Percentiles rank a stretch among this genome's conserved stretches.
Evolutionary conservation across 2,113 vertebrate genomes (phyloP).

Genomic region (Centropus bengalensis): DNA sequence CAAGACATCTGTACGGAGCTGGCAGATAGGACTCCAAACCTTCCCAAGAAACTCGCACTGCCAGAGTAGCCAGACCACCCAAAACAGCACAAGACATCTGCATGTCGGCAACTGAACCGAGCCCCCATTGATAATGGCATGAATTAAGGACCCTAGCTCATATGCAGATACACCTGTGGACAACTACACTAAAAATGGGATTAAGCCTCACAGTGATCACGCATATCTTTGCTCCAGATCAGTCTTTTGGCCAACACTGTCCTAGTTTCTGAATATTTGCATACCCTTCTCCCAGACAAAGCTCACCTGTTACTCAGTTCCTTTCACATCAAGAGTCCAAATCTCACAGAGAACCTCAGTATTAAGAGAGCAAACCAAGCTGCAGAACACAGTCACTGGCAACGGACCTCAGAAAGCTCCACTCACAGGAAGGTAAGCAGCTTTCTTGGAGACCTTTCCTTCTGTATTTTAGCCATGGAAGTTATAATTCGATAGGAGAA

Average conservation of each 20-base stretch:
- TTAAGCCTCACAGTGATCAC: background rate
- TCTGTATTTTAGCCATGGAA: constrained; percentile 12
- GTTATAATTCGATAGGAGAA: background rate
- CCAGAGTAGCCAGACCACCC: background rate
- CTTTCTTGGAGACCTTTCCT: constrained; percentile 4
- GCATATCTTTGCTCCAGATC: background rate
- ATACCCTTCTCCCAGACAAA: background rate
- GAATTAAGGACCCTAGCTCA: background rate
- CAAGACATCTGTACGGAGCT: background rate
- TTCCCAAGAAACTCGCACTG: background rate
- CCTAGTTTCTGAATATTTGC: background rate
- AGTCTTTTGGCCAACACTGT: background rate
- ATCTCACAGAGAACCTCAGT: background rate
- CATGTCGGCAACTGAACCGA: background rate
- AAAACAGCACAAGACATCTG: background rate
- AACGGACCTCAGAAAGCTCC: background rate
- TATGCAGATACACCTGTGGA: background rate
- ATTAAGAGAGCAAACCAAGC: background rate
- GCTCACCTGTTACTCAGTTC: background rate
- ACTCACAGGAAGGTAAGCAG: background rate
- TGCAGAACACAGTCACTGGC: background rate
- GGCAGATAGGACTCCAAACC: background rate
- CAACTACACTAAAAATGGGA: background rate
- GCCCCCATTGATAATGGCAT: fast-evolving
- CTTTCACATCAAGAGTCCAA: background rate